Evolutionary conservation across 2,888 invertebrate genomes (phyloP), one percentile per base, ranked within the genome.

Genomic region (Doris montereyensis): DNA sequence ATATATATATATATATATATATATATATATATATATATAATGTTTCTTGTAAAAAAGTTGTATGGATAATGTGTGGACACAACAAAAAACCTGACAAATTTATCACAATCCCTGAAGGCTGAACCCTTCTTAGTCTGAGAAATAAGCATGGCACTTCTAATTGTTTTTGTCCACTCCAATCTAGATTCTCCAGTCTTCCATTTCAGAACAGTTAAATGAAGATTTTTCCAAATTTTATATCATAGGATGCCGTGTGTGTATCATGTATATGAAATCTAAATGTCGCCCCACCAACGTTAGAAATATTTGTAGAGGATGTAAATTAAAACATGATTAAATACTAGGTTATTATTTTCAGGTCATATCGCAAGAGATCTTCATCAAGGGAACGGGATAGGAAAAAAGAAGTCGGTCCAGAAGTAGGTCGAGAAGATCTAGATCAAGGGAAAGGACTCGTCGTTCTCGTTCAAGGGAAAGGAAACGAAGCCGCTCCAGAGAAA

Each of bases 401-500:
- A 24, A 77, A 41, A 76, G 84, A 72, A 85, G 82, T 79, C 84
- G 81, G 21, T 82, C 81, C 71, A 81, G 82, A 73, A 84, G 83
- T 35, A 81, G 85, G 71, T 85, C 85, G 30, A 83, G 87, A 79
- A 90, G 83, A 21, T 81, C 82, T 73, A 60, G 82, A 32, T 78
- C 80, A 24, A 76, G 83, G 30, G 80, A 81, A 0, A 81, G 86
- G 58, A 75, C 62, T 21, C 81, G 84, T 74, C 76, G 88, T 21
- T 87, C 88, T 28, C 83, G 88, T n/a, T 87, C 87, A 60, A 81
- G 87, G 41, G 86, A 86, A 8, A 84, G 87, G 77, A 81, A 84
- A 71, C 79, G 88, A 57, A 84, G 84, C n/a, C 78, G 85, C 26
- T 88, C 86, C 4, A 82, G 86, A 72, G 88, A 87, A 1, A 85